phyloP scores from a whole-genome alignment of 2,113 vertebrate genomes.

The Odobenus rosmarus region DNA sequence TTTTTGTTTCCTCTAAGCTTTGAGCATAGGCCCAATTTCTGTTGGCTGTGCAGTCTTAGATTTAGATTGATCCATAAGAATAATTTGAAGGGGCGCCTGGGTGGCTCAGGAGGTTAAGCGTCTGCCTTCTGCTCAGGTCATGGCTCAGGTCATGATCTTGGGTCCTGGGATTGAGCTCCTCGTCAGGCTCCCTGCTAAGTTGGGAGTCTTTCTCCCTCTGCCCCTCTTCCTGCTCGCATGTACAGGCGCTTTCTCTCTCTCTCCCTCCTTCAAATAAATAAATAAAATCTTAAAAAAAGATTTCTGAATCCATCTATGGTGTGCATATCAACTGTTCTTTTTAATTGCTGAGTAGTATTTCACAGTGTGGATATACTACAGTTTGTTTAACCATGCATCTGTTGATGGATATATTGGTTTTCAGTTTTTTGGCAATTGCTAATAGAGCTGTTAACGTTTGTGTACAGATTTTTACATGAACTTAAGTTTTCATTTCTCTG shows the following conservation, averaged over 20 bases:
- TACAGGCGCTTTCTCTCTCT: not conserved
- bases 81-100: not conserved
- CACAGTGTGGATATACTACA: not conserved
- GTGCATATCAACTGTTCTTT: not conserved
- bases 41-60: not conserved
- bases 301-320: not conserved
- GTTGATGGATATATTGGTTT: not conserved
- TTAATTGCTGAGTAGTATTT: conserved; percentile 11
- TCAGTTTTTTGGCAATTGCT: not conserved
- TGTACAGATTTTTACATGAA: not conserved
- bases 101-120: not conserved
- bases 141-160: not conserved
- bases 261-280: not conserved
- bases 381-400: not conserved
- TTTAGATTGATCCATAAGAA: not conserved
- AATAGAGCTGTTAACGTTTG: not conserved
- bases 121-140: not conserved
- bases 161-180: not conserved
- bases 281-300: not conserved
- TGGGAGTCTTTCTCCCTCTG: not conserved
- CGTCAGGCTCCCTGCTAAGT: not conserved
- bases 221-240: not conserved
- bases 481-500: no score
- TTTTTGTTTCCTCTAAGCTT: conserved; percentile 25
- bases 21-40: not conserved